These are phyloP conservation scores for Tribolium castaneum DNA, from an alignment of 1,140 invertebrate species.

Conservation along the genomic window DNA sequence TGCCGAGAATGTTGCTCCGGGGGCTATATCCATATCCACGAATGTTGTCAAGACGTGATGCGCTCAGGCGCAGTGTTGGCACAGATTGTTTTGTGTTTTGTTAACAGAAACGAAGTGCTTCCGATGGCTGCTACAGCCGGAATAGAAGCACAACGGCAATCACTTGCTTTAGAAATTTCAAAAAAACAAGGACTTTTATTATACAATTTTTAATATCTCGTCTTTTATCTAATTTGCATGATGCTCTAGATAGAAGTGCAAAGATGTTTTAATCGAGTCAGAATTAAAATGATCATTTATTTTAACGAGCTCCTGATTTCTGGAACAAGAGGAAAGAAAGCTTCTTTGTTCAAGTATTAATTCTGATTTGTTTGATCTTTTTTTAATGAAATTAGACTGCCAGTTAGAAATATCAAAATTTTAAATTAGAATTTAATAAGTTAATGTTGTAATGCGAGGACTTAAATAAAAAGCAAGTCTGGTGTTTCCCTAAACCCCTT, in stretches of 20 bases:
- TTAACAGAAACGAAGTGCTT: not conserved
- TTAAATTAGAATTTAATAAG: no score
- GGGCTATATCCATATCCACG: slow-evolving; percentile 4
- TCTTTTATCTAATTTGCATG: not conserved
- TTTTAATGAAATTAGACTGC: no score
- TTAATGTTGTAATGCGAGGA: no score
- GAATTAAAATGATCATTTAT: not conserved
- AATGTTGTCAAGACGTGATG: slow-evolving; percentile 24
- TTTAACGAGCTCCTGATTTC: not conserved
- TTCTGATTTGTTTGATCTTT: not conserved
- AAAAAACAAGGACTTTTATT: no score
- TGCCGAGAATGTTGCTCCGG: slow-evolving; percentile 1
- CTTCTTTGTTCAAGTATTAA: not conserved
- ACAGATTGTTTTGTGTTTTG: not conserved
- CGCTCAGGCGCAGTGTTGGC: not conserved
- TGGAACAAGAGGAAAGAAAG: not conserved
- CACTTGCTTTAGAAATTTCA: no score
- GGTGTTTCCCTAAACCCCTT: no score
- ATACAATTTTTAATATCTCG: no score
- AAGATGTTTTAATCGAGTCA: not conserved
- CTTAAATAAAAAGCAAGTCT: no score
- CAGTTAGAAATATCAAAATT: no score
- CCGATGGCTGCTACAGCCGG: not conserved
- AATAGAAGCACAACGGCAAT: no score
- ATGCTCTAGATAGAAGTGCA: not conserved